Evolutionary conservation across 1,140 invertebrate genomes (phyloP), one percentile per base, ranked within the genome.

Genomic region (Drosophila funebris): DNA sequence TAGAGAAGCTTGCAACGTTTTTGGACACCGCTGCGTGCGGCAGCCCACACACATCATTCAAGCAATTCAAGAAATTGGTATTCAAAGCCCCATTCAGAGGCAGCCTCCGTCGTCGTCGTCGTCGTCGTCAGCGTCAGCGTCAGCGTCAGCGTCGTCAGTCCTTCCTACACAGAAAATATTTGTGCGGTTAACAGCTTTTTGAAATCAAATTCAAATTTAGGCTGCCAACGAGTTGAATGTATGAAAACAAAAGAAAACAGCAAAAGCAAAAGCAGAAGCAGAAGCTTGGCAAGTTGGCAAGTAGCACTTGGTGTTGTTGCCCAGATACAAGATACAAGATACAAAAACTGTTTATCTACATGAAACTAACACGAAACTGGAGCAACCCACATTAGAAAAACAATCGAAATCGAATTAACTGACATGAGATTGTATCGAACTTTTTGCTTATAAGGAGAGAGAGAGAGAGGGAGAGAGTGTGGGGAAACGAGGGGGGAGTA

Each of bases 121-220:
- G 48, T 61, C 56, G 73, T 62, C 41, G 63, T 54, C 41, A 63
- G 3, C 11, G 18, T 37, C 33, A 18, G 7, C n/a, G 36, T 11
- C 11, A 9, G 4, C 22, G 44, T 27, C 27, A 20, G 18, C 50
- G 27, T 57, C 37, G 63, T 66, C 80, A 72, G 66, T 72, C 79
- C 81, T 77, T 72, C 81, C 81, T 75, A 85, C 81, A 85, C 81
- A 62, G 16, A 16, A 66, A 37, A 50, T 62, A 73, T 56, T 73
- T 62, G 29, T 74, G 58, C 52, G 71, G 57, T 41, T 16, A 67
- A 68, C 48, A 66, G 56, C 68, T 54, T 74, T 72, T 66, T 31
- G 52, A 58, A 68, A 44, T 73, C 37, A 66, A 54, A 68, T 52
- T 73, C 37, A 66, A 54, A 73, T 72, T 72, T 58, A 27, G 62